Percentiles rank a stretch among this genome's conserved stretches.
Conservation (phyloP, 2,113 vertebrate genomes). For the Motacilla alba region DNA sequence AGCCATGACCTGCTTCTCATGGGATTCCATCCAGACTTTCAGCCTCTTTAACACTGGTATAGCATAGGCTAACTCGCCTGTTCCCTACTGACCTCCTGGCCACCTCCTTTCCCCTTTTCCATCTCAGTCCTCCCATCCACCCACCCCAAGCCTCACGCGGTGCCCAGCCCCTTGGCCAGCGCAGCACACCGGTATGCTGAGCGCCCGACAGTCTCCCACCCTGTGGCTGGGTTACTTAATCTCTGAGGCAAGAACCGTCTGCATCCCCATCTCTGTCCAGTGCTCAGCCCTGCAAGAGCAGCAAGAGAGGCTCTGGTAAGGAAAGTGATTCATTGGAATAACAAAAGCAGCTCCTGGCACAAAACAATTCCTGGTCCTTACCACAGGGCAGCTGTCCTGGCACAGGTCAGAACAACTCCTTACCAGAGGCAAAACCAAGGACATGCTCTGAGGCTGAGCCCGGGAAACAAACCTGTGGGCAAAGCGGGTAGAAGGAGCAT, state of each 20-base stretch:
- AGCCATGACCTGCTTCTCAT: neutral
- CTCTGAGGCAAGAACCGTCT: neutral
- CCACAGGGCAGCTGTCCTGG: neutral
- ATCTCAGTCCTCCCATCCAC: neutral
- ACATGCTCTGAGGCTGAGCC: neutral
- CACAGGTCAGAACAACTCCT: neutral
- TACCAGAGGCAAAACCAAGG: neutral
- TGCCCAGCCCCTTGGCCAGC: neutral
- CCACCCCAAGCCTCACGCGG: accelerated
- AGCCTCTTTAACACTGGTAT: neutral
- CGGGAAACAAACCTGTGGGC: neutral
- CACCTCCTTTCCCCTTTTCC: neutral
- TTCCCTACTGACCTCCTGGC: neutral
- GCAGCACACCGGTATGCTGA: accelerated
- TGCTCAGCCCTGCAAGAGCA: accelerated
- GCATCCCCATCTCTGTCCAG: neutral
- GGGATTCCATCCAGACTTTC: neutral
- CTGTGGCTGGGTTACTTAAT: neutral
- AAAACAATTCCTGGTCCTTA: neutral
- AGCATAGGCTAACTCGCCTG: accelerated
- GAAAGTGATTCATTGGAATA: neutral
- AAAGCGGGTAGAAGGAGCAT: accelerated
- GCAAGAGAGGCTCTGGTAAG: neutral
- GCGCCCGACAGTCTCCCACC: accelerated
- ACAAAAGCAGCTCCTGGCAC: neutral